These are phyloP conservation scores for Drosophila putrida DNA, from an alignment of 2,888 invertebrate genomes.

Conservation along the genomic window DNA sequence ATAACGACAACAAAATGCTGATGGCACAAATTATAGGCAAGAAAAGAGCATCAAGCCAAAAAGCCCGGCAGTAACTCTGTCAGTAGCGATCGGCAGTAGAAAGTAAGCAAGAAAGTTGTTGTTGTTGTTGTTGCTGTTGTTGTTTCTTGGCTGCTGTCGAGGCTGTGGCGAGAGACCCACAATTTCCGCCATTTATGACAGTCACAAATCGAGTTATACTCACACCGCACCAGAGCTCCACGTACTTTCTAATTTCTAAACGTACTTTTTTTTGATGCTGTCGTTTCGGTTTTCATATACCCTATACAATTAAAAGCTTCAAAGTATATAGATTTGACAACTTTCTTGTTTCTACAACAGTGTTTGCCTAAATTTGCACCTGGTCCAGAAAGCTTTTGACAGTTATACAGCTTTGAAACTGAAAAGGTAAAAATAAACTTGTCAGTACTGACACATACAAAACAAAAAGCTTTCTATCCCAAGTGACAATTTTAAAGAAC, in stretches of 20 bases:
- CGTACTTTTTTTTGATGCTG: slow-evolving; percentile 62
- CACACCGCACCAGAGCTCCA: slow-evolving; percentile 63
- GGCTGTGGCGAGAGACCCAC: slow-evolving; percentile 67
- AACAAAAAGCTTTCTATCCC: too few species aligned
- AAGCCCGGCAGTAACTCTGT: slow-evolving; percentile 46
- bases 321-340: not conserved
- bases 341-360: too few species aligned
- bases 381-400: too few species aligned
- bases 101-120: slow-evolving; percentile 73
- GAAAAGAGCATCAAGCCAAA: slow-evolving; percentile 36
- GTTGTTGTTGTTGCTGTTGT: slow-evolving; percentile 12
- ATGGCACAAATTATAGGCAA: slow-evolving; percentile 77
- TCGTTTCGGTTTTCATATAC: slow-evolving; percentile 52
- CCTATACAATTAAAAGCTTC: slow-evolving; percentile 28
- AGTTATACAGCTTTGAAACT: too few species aligned
- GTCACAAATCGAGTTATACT: slow-evolving; percentile 82
- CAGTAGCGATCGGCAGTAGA: slow-evolving; percentile 58
- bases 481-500: too few species aligned
- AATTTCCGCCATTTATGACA: slow-evolving; percentile 83
- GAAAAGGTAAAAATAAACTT: too few species aligned
- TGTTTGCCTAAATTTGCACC: too few species aligned
- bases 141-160: slow-evolving; percentile 18
- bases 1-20: slow-evolving; percentile 76
- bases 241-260: slow-evolving; percentile 82
- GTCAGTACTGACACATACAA: too few species aligned